Evolutionary conservation across 1,140 invertebrate genomes (phyloP), one percentile per base, ranked within the genome.

Genomic region (Drosophila arizonae): DNA sequence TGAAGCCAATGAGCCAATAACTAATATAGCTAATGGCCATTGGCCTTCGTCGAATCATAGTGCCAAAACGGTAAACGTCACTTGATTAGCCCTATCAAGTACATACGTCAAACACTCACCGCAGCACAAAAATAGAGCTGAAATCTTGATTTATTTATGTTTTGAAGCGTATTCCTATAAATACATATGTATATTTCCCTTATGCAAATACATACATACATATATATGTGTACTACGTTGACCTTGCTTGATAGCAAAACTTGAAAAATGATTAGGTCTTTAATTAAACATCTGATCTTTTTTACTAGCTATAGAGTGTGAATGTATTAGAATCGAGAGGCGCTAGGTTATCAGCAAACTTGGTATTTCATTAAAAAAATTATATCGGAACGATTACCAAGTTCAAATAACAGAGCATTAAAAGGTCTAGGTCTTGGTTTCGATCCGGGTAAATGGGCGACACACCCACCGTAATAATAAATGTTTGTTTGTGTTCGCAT

Each of bases 211-310:
- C 51, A 33, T 60, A 67, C 21, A 24, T 24, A 24, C 21, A 24
- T 24, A 24, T 62, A 17, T 15, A 45, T 15, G 43, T 13, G 21
- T 24, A 24, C 21, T 24, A 24, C 21, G 9, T 9, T 87, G 50
- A 82, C 82, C 79, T 79, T 87, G 68, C 79, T 79, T 87, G 68
- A 73, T 56, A 54, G 11, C 41, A 13, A 6, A 36, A 70, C 41
- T 50, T 58, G 11, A 56, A 61, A 36, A 64, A 72, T 81, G 81
- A 85, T 87, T 78, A 78, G 64, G 51, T 28, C 73, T 15, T 48
- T 36, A 21, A 45, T 46, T 48, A 46, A 76, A 79, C 65, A 51
- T 45, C 41, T 62, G 45, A 72, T 51, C 24, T 46, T 28, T 41
- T 24, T 61, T 28, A 48, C 36, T 15, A n/a, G 33, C 55, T 60